These are phyloP conservation scores for Azemiops feae DNA, from an alignment of 2,113 vertebrate genomes.

Conservation along the genomic window DNA sequence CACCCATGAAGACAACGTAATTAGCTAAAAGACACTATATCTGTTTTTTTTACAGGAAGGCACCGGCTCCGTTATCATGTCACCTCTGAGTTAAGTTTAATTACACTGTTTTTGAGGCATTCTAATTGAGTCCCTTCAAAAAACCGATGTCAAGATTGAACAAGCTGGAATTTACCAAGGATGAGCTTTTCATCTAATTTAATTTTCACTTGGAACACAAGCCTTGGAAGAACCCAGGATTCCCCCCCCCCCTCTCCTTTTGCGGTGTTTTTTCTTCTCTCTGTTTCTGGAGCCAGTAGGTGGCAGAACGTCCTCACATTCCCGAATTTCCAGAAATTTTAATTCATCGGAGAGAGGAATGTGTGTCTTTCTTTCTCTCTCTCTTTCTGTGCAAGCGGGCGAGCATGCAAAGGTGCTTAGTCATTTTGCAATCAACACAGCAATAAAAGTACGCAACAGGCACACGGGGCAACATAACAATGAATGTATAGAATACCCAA, in stretches of 20 bases:
- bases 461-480: not conserved
- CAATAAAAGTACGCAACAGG: conserved; percentile 38
- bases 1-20: conserved; percentile 52
- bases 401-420: not conserved
- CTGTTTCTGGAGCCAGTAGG: conserved; percentile 48
- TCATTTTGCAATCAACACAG: conserved; percentile 27
- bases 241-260: too few relatives aligned
- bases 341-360: not conserved
- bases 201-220: not conserved
- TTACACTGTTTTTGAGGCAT: conserved; percentile 42
- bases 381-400: not conserved
- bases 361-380: not conserved
- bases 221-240: fast-evolving
- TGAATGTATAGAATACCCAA: conserved; percentile 20
- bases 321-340: not conserved
- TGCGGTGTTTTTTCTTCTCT: not conserved
- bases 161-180: conserved; percentile 56
- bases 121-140: conserved; percentile 62
- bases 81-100: conserved; percentile 63
- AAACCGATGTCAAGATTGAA: conserved; percentile 59
- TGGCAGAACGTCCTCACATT: conserved; percentile 54
- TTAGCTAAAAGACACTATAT: conserved; percentile 55
- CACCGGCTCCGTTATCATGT: conserved; percentile 48
- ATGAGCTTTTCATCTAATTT: conserved; percentile 29
- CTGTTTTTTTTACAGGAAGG: conserved; percentile 41